Evolutionary conservation across 2,113 vertebrate genomes (phyloP).

Genomic region (Elgaria multicarinata): DNA sequence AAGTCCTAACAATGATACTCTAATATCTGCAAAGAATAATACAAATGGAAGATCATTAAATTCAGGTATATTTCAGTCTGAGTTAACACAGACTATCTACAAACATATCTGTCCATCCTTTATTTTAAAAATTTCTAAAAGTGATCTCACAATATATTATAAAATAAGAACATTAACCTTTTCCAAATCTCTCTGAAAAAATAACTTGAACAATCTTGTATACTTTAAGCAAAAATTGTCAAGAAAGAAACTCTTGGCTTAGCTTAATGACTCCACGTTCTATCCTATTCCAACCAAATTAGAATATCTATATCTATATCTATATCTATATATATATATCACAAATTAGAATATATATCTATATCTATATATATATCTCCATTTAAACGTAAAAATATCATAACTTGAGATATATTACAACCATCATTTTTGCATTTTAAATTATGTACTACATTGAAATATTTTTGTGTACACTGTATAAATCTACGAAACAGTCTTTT

Average conservation of each 20-base stretch:
- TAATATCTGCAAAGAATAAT: slow-evolving; percentile 33
- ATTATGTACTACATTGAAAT: neutral
- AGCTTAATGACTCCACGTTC: neutral
- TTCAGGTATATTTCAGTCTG: slow-evolving; percentile 64
- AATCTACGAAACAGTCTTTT: neutral
- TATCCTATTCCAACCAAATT: neutral
- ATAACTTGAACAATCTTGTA: neutral
- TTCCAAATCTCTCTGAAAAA: neutral
- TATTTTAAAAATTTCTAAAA: neutral
- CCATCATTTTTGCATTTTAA: neutral
- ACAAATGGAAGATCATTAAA: slow-evolving; percentile 50
- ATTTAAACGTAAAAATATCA: neutral
- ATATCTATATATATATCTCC: neutral
- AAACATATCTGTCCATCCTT: neutral
- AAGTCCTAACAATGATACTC: slow-evolving; percentile 30
- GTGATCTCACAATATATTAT: neutral
- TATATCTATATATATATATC: no score
- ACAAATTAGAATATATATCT: neutral
- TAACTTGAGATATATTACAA: neutral
- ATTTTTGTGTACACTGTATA: neutral
- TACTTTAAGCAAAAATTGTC: neutral
- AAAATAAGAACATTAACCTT: neutral
- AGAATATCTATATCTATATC: neutral
- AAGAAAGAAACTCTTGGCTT: neutral
- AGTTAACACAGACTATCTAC: neutral